Evolutionary conservation across 2,113 vertebrate species (phyloP).

Genomic region (Otis tarda): DNA sequence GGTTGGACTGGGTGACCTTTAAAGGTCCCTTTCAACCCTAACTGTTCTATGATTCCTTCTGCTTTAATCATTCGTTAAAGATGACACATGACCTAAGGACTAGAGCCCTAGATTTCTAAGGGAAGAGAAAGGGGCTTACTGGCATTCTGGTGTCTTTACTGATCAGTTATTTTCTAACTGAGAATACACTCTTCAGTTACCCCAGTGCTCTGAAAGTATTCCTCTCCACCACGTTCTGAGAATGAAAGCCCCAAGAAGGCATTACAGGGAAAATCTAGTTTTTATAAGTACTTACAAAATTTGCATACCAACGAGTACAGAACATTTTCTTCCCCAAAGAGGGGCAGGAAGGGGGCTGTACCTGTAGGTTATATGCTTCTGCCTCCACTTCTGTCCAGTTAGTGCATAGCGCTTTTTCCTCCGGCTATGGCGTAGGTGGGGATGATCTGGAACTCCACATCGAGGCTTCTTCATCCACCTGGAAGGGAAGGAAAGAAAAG

Average conservation of each 20-base stretch:
- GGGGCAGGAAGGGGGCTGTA: conserved; percentile 28
- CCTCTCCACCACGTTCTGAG: background rate
- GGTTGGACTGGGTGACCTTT: too few species aligned
- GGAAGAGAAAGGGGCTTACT: background rate
- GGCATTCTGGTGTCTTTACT: background rate
- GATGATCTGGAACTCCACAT: conserved; percentile 94
- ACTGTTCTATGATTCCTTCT: background rate
- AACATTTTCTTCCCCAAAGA: background rate
- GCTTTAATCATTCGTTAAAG: background rate
- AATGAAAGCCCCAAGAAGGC: background rate
- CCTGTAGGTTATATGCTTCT: conserved; percentile 98
- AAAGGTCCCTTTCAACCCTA: too few species aligned
- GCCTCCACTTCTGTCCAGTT: conserved; percentile 96
- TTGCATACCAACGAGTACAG: background rate
- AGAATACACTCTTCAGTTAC: background rate
- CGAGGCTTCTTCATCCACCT: conserved; percentile 98
- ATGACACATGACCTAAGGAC: background rate
- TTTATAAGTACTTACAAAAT: background rate
- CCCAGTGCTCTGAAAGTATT: background rate
- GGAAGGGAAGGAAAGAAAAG: background rate
- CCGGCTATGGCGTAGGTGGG: conserved; percentile 83
- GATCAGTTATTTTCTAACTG: background rate
- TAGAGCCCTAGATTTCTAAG: background rate
- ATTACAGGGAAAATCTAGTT: background rate
- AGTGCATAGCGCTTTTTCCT: conserved; percentile 97